These are phyloP conservation scores for Carpatolechia fugitivella DNA, from an alignment of 2,888 invertebrate species.

Conservation along the genomic window DNA sequence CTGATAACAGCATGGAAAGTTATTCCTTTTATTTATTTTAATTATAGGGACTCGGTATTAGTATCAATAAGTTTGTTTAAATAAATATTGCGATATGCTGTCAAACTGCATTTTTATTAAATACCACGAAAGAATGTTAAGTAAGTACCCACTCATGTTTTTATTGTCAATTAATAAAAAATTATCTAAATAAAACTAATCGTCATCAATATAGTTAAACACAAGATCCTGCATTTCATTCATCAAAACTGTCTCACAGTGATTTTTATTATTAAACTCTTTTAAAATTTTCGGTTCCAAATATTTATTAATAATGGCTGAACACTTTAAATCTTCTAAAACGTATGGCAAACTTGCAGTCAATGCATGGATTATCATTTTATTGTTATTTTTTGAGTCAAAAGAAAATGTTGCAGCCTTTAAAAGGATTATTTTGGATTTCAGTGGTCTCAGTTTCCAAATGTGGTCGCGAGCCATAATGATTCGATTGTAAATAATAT, in stretches of 20 bases:
- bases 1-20: too few species aligned
- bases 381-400: constrained; percentile 13
- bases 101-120: too few species aligned
- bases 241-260: constrained; percentile 33
- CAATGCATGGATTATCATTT: constrained; percentile 30
- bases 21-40: too few species aligned
- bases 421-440: constrained; percentile 2
- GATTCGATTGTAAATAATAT: not conserved
- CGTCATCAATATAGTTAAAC: not conserved
- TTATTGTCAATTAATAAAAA: too few species aligned
- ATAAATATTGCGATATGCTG: too few species aligned
- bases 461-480: not conserved
- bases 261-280: constrained; percentile 33
- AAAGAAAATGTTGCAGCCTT: not conserved
- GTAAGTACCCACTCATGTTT: too few species aligned
- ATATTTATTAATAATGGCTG: constrained; percentile 38
- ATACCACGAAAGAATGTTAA: too few species aligned
- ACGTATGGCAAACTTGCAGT: constrained; percentile 29
- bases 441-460: not conserved
- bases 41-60: too few species aligned
- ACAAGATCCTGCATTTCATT: constrained; percentile 6
- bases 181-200: not conserved
- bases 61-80: too few species aligned
- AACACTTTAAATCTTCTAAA: constrained; percentile 32
- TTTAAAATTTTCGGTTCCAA: constrained; percentile 32